A percentile compares a stretch with the other conserved stretches of the same genome.
Evolutionary conservation across 2,113 vertebrate genomes (phyloP).

Genomic region (Isichthys henryi): DNA sequence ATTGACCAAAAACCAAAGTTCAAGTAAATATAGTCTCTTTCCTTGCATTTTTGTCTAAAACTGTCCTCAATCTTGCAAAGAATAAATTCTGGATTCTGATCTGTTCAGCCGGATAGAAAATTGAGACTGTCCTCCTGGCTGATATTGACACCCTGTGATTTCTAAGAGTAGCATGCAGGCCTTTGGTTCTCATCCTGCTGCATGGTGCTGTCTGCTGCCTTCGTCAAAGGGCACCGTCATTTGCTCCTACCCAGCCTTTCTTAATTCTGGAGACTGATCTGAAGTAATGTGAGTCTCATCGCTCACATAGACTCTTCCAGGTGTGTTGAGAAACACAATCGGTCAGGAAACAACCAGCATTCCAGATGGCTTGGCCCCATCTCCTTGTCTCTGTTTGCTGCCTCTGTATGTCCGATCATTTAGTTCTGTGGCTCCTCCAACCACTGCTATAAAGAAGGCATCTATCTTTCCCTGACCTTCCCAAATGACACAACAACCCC

Average conservation of each 20-base stretch:
- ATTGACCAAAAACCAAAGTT: neutral
- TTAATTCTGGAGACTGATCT: neutral
- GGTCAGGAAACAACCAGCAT: neutral
- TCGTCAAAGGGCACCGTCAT: neutral
- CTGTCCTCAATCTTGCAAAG: neutral
- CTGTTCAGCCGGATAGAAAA: neutral
- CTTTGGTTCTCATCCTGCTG: neutral
- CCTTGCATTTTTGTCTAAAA: neutral
- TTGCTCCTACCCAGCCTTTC: neutral
- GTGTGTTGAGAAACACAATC: neutral
- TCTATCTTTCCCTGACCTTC: neutral
- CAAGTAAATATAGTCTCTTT: neutral
- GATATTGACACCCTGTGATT: neutral
- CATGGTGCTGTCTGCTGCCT: neutral
- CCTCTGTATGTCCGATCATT: neutral
- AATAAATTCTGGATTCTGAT: neutral
- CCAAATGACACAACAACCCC: neutral
- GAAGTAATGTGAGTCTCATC: neutral
- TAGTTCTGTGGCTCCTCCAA: neutral
- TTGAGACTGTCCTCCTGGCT: neutral
- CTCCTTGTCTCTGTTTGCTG: neutral
- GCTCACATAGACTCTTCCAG: neutral
- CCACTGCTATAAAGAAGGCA: neutral
- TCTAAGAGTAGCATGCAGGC: neutral
- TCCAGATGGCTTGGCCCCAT: neutral